Evolutionary conservation across 2,113 vertebrate species (phyloP).

Genomic region (Myotis yumanensis): DNA sequence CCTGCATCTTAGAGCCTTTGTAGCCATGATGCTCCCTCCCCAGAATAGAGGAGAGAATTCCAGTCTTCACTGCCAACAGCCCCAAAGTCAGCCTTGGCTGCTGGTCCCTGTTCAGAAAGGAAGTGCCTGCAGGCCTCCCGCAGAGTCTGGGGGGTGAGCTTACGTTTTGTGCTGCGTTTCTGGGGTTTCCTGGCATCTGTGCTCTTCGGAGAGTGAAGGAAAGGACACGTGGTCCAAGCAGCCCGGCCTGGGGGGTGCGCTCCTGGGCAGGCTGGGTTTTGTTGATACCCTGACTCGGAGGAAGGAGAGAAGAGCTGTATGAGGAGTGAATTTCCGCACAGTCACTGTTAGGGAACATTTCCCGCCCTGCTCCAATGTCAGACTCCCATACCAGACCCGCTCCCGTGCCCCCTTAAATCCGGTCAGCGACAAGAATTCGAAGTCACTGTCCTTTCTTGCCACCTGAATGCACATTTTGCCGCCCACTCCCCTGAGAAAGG

Average conservation of each 20-base stretch:
- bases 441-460: neutral
- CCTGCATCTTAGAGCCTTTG: neutral
- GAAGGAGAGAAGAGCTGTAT: neutral
- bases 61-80: neutral
- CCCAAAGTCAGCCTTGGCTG: neutral
- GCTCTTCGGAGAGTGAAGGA: neutral
- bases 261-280: neutral
- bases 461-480: neutral
- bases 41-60: neutral
- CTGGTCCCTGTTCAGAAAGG: neutral
- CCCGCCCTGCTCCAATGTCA: no score
- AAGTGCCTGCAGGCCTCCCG: neutral
- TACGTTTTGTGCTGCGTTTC: accelerated
- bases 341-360: neutral
- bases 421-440: neutral
- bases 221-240: neutral
- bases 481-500: neutral
- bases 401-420: neutral
- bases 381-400: neutral
- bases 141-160: neutral
- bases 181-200: neutral
- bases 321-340: neutral
- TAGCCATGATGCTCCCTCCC: accelerated
- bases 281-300: neutral
- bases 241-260: accelerated